A percentile compares a stretch with the other conserved stretches of the same genome.
Conservation (phyloP, 2,888 invertebrate species). For the Cryptocephalus moraei region DNA sequence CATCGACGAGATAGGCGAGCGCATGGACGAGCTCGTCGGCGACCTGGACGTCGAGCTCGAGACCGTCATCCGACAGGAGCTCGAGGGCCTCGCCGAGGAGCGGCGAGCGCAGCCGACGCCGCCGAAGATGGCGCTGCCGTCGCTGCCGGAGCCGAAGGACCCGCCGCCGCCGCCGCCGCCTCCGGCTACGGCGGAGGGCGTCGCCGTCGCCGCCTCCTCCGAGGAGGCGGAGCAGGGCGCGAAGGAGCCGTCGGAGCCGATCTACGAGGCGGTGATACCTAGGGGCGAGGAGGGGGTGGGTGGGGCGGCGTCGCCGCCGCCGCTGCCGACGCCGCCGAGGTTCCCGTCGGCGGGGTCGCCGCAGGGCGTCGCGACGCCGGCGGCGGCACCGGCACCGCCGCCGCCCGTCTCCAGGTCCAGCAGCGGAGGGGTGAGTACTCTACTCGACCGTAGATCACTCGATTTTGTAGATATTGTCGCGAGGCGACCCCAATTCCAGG, state of each 20-base stretch:
- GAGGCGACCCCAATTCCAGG: no score
- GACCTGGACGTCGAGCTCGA: conserved; percentile 72
- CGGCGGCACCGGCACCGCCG: conserved; percentile 37
- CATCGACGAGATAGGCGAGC: conserved; percentile 74
- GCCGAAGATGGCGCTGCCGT: conserved; percentile 48
- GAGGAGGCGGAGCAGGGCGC: conserved; percentile 17
- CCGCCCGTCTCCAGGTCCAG: conserved; percentile 42
- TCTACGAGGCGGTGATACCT: conserved; percentile 77
- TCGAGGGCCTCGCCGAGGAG: conserved; percentile 38
- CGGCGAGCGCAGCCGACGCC: conserved; percentile 33
- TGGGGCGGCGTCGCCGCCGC: conserved; percentile 37
- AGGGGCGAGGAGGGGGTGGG: conserved; percentile 42
- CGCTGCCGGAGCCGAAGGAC: conserved; percentile 67
- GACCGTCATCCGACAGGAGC: conserved; percentile 53
- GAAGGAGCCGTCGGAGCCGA: conserved; percentile 51
- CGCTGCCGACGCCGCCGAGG: conserved; percentile 39
- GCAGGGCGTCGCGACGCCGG: no score
- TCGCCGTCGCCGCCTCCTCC: conserved; percentile 10
- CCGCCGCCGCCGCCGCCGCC: conserved; percentile 45
- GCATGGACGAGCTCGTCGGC: conserved; percentile 73
- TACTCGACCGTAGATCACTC: no score
- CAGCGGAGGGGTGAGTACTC: conserved; percentile 37
- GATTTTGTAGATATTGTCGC: no score
- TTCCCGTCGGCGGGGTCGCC: conserved; percentile 14
- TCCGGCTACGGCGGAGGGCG: conserved; percentile 34